phyloP scores from a whole-genome alignment of 2,888 invertebrate species.

The Biston stratarius region DNA sequence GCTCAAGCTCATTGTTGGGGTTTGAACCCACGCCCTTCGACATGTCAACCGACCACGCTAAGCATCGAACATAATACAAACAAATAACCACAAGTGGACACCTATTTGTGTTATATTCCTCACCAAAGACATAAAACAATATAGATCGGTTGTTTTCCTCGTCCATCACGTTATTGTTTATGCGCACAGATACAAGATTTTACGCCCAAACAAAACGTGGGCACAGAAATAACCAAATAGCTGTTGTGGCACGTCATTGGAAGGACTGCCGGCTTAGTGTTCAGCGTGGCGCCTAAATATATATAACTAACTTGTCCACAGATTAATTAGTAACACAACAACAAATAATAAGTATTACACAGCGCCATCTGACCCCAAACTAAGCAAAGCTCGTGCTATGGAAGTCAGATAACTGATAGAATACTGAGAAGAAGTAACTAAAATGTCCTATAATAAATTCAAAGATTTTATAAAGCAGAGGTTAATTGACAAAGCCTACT shows the following conservation, averaged over 20 bases:
- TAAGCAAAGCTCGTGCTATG: too few species aligned
- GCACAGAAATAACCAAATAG: constrained; percentile 40
- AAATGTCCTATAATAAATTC: too few species aligned
- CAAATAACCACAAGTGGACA: constrained; percentile 2
- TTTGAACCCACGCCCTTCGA: too few species aligned
- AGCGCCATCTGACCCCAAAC: too few species aligned
- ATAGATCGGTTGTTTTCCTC: constrained; percentile 32
- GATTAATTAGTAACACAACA: not conserved
- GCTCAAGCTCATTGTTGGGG: too few species aligned
- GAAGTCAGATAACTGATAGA: too few species aligned
- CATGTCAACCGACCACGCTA: too few species aligned
- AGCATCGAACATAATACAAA: too few species aligned
- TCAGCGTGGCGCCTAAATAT: constrained; percentile 10
- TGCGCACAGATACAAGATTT: constrained; percentile 40
- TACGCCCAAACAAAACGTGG: constrained; percentile 41
- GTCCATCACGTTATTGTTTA: constrained; percentile 39
- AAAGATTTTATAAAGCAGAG: too few species aligned
- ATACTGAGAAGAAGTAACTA: too few species aligned
- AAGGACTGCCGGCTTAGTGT: constrained; percentile 28
- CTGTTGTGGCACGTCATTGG: constrained; percentile 36
- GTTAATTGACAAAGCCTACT: too few species aligned
- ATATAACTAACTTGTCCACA: not conserved
- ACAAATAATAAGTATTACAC: not conserved
- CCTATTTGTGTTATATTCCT: constrained; percentile 10
- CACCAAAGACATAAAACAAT: constrained; percentile 21